Evolutionary conservation across 1,140 invertebrate genomes (phyloP).

Genomic region (Venustaconcha ellipsiformis): DNA sequence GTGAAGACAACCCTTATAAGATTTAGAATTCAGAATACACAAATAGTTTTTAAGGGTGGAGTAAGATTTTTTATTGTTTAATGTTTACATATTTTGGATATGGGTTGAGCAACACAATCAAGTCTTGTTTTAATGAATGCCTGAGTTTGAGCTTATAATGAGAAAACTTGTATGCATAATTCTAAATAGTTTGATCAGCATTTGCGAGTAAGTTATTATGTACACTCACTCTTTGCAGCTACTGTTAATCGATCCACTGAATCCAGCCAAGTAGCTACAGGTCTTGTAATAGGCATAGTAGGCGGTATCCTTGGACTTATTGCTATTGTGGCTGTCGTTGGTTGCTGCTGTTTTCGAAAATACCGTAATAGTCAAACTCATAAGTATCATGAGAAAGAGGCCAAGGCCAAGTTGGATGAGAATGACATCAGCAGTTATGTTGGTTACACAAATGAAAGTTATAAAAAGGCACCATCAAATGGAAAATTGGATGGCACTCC

Average conservation of each 20-base stretch:
- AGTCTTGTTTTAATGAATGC: no score
- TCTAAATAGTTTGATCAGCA: no score
- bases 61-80: no score
- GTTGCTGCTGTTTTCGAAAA: constrained; percentile 39
- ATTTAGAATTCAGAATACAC: no score
- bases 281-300: constrained; percentile 39
- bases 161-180: no score
- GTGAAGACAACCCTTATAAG: no score
- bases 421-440: constrained; percentile 27
- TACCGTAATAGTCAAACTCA: constrained; percentile 5
- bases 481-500: constrained; percentile 18
- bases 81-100: no score
- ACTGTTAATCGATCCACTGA: neutral
- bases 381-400: constrained; percentile 8
- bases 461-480: neutral
- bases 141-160: no score
- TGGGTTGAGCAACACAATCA: no score
- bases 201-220: no score
- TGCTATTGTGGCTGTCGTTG: constrained; percentile 31
- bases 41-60: no score
- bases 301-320: constrained; percentile 36
- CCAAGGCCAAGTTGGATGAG: constrained; percentile 15
- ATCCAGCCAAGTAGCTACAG: constrained; percentile 33
- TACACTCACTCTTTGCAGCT: no score
- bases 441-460: constrained; percentile 28